Evolutionary conservation across 2,113 vertebrate genomes (phyloP).

Genomic region (Sclerurus mexicanus): DNA sequence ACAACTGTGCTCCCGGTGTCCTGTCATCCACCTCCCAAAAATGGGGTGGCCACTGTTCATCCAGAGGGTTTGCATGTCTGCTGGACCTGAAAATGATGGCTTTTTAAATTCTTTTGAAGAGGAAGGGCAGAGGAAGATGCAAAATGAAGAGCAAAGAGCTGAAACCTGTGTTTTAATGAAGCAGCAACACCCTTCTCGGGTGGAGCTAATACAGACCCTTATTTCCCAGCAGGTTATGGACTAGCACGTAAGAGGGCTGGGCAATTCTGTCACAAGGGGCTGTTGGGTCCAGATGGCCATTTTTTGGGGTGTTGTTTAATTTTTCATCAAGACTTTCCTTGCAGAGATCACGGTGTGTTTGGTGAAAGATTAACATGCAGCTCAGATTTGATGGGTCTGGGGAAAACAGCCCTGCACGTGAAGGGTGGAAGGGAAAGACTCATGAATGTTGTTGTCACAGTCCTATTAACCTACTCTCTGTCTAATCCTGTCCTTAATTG

Average conservation of each 20-base stretch:
- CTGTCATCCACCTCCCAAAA: background rate
- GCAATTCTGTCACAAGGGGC: fast-evolving
- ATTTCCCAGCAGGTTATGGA: background rate
- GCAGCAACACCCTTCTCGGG: background rate
- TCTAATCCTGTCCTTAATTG: constrained; percentile 39
- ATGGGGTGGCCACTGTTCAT: fast-evolving
- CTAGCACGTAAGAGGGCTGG: background rate
- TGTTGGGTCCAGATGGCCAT: background rate
- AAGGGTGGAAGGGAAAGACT: background rate
- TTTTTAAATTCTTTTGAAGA: background rate
- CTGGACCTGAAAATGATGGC: background rate
- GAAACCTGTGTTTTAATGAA: background rate
- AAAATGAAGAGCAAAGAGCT: background rate
- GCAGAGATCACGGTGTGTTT: background rate
- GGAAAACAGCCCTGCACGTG: background rate
- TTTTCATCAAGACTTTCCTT: background rate
- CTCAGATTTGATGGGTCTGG: background rate
- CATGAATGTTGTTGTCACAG: background rate
- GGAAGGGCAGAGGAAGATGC: background rate
- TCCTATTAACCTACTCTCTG: constrained; percentile 2
- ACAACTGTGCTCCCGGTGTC: fast-evolving
- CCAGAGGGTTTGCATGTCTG: fast-evolving
- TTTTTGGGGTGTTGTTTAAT: background rate
- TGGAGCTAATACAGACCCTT: background rate
- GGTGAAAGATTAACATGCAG: background rate